Conservation (phyloP, 2,797 vertebrate species). For the Anomalospiza imberbis region DNA sequence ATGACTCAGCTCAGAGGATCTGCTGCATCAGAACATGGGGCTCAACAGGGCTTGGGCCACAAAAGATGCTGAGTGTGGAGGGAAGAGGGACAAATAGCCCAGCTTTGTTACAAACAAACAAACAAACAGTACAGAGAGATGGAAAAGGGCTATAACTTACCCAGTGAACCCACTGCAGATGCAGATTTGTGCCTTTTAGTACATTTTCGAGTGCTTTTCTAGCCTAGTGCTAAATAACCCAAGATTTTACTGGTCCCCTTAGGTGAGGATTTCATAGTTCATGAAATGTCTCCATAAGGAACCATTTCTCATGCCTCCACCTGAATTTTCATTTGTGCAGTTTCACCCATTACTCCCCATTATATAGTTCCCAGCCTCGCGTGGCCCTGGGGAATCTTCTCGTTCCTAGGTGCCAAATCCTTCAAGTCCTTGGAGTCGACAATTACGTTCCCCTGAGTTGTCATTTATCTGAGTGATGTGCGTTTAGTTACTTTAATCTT, state of each 20-base stretch:
- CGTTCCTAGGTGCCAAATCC: not conserved
- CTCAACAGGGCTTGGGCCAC: not conserved
- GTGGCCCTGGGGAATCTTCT: not conserved
- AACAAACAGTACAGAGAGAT: not conserved
- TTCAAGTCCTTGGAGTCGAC: slow-evolving; percentile 4
- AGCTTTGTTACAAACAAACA: not conserved
- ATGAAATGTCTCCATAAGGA: not conserved
- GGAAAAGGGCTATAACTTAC: not conserved
- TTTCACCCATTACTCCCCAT: not conserved
- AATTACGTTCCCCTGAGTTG: not conserved
- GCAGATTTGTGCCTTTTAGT: not conserved
- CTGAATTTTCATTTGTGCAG: not conserved
- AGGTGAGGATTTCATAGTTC: not conserved
- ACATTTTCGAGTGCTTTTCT: not conserved
- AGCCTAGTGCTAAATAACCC: not conserved
- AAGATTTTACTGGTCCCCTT: not conserved
- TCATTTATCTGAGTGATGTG: slow-evolving; percentile 29
- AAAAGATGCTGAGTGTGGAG: not conserved
- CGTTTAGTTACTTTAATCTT: slow-evolving; percentile 41
- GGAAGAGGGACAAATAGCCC: not conserved
- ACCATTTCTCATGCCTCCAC: not conserved
- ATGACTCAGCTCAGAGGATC: slow-evolving; percentile 47
- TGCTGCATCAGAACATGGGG: not conserved
- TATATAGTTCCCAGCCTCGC: not conserved
- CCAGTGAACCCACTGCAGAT: not conserved